phyloP scores from a whole-genome alignment of 2,113 vertebrate genomes.

The Pseudolaguvia tuberculata region DNA sequence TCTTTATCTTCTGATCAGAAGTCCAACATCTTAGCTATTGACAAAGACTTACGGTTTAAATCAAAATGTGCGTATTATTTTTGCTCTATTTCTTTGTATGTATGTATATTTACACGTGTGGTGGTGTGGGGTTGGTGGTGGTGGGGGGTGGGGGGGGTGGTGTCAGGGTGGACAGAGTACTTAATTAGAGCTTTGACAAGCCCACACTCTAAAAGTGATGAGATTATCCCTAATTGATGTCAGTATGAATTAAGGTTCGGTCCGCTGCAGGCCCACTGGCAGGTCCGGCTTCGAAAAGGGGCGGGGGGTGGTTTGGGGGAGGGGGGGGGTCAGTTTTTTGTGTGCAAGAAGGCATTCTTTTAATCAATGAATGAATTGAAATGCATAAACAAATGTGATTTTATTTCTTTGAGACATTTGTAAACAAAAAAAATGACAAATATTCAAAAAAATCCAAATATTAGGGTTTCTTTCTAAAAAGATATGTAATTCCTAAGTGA shows the following conservation, averaged over 20 bases:
- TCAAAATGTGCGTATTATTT: conserved; percentile 75
- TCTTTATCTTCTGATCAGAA: not conserved
- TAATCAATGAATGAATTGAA: conserved; percentile 79
- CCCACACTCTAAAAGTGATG: conserved; percentile 84
- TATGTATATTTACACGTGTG: conserved; percentile 63
- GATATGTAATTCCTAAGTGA: conserved; percentile 50
- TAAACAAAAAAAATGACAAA: conserved; percentile 18
- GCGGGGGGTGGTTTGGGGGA: no score
- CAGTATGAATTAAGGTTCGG: conserved; percentile 84
- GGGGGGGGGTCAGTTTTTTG: no score
- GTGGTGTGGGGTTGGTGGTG: not conserved
- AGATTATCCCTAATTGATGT: conserved; percentile 95
- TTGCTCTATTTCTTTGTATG: conserved; percentile 74
- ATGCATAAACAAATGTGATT: conserved; percentile 79
- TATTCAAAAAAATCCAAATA: not conserved
- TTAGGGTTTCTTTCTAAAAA: conserved; percentile 29
- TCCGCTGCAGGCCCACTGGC: conserved; percentile 79
- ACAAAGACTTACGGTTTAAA: conserved; percentile 65
- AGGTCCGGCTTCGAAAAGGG: conserved; percentile 77
- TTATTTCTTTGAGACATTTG: no score
- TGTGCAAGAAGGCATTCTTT: conserved; percentile 73
- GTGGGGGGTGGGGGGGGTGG: not conserved
- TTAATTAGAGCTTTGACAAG: conserved; percentile 93
- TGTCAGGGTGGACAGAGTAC: conserved; percentile 69
- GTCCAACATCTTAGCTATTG: not conserved